phyloP scores from a whole-genome alignment of 2,888 invertebrate species.

The Ophion slaviceki region DNA sequence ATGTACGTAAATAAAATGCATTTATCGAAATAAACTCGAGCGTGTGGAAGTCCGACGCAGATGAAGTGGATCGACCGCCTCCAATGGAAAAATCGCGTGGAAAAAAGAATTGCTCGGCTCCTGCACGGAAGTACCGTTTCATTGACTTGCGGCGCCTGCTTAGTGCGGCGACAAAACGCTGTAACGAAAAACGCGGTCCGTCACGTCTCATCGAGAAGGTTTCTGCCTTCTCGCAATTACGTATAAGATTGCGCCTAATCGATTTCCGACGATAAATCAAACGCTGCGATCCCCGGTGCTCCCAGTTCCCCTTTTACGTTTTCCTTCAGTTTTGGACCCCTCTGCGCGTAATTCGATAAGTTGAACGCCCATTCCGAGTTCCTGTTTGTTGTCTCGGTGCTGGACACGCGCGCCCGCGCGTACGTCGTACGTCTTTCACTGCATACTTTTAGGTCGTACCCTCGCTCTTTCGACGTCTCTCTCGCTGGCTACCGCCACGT shows the following conservation, averaged over 20 bases:
- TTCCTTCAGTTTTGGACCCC: slow-evolving; percentile 34
- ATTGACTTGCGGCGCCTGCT: too few species aligned
- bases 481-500: slow-evolving; percentile 11
- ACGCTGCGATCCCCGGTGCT: slow-evolving; percentile 25
- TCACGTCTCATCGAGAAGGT: slow-evolving; percentile 54
- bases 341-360: slow-evolving; percentile 75
- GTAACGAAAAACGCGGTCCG: not conserved
- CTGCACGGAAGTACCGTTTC: too few species aligned
- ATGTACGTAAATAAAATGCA: too few species aligned
- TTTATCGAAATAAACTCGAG: too few species aligned
- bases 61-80: too few species aligned
- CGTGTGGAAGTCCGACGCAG: too few species aligned
- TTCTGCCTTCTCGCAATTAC: slow-evolving; percentile 69
- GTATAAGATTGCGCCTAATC: slow-evolving; percentile 77
- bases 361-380: slow-evolving; percentile 74
- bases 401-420: not conserved
- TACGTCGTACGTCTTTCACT: slow-evolving; percentile 33
- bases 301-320: slow-evolving; percentile 30
- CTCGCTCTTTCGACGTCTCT: not conserved
- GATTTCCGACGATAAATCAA: slow-evolving; percentile 80
- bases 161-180: not conserved
- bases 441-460: not conserved
- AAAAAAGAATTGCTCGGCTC: too few species aligned
- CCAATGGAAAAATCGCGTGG: too few species aligned
- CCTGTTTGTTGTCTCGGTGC: slow-evolving; percentile 77